phyloP scores from a whole-genome alignment of 1,140 invertebrate species.

The Diorhabda carinulata region DNA sequence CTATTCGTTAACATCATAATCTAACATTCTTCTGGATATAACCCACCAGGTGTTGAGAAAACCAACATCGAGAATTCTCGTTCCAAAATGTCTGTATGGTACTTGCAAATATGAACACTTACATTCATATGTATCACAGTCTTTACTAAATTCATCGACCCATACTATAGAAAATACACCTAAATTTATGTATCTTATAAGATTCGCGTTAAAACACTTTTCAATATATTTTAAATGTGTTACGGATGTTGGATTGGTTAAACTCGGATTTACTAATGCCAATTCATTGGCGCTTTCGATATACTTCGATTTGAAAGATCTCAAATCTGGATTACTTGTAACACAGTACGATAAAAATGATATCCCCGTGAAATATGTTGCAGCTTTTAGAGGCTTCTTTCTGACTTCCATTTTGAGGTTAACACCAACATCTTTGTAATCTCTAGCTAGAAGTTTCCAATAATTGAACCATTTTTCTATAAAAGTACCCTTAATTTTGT shows the following conservation, averaged over 20 bases:
- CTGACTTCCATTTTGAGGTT: conserved; percentile 56
- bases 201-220: conserved; percentile 61
- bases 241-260: conserved; percentile 64
- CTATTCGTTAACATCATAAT: conserved; percentile 72
- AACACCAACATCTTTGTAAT: conserved; percentile 58
- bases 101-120: conserved; percentile 69
- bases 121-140: conserved; percentile 65
- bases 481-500: conserved; percentile 56
- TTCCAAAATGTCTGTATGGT: conserved; percentile 55
- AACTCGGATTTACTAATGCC: conserved; percentile 58
- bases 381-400: conserved; percentile 54
- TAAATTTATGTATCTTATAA: conserved; percentile 61
- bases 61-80: conserved; percentile 73
- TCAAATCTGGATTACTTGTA: conserved; percentile 63
- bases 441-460: conserved; percentile 58
- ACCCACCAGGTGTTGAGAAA: conserved; percentile 72
- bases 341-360: conserved; percentile 47
- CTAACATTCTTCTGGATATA: conserved; percentile 63
- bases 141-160: conserved; percentile 62
- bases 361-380: conserved; percentile 50
- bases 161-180: conserved; percentile 73
- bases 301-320: conserved; percentile 57
- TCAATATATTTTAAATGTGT: conserved; percentile 62
- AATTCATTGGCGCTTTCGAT: conserved; percentile 59
- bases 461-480: conserved; percentile 61